Evolutionary conservation across 92 coral and sea anemone genomes (phyloP).

Genomic region (Blastomussa wellsi): DNA sequence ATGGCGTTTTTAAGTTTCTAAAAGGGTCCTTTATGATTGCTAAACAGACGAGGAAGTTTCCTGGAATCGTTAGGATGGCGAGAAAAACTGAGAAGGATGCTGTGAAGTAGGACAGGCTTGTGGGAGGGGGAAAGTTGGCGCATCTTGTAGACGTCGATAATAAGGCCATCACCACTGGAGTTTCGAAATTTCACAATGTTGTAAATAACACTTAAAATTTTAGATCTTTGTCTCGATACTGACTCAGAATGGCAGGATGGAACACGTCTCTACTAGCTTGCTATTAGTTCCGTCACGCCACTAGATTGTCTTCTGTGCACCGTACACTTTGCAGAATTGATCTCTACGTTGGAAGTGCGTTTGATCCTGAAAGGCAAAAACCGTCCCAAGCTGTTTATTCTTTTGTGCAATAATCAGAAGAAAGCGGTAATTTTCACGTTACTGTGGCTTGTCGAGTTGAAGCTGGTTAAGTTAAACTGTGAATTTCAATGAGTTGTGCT

Average conservation of each 20-base stretch:
- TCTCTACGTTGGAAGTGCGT: background rate
- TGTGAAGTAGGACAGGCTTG: slow-evolving; percentile 68
- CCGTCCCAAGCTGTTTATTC: background rate
- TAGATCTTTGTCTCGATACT: background rate
- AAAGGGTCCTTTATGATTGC: slow-evolving; percentile 86
- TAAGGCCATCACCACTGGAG: slow-evolving; percentile 50
- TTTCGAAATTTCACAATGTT: background rate
- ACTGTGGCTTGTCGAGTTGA: background rate
- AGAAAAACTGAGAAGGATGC: slow-evolving; percentile 65
- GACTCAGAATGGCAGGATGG: background rate
- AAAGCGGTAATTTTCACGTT: background rate
- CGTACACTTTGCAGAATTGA: background rate
- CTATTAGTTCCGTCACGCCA: background rate
- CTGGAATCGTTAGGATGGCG: slow-evolving; percentile 73
- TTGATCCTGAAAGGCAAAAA: background rate
- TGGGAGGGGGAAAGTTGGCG: slow-evolving; percentile 56
- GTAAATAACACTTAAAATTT: background rate
- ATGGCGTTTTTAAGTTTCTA: slow-evolving; percentile 82
- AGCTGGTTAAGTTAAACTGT: background rate
- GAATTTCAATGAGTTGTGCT: background rate
- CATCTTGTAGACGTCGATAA: slow-evolving; percentile 53
- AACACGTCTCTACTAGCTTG: background rate
- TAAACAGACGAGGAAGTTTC: slow-evolving; percentile 76
- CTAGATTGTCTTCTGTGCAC: background rate
- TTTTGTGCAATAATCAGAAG: background rate